Percentiles rank a stretch among this genome's conserved stretches.
Conservation (phyloP, 1,140 invertebrate genomes). For the Brachionus rotundiformis region DNA sequence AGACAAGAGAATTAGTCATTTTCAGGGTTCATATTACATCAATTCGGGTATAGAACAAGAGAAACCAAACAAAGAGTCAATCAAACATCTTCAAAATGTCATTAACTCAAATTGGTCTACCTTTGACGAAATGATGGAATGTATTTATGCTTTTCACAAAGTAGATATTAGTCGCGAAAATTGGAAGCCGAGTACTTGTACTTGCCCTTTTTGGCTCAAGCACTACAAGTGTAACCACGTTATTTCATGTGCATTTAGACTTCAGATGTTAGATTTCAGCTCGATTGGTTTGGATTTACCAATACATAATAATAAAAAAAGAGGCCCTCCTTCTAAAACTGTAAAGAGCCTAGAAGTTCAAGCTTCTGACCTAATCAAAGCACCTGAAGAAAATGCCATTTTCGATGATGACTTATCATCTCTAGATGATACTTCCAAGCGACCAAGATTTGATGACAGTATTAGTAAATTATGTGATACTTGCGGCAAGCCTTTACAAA, state of each 20-base stretch:
- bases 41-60: neutral
- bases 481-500: neutral
- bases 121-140: neutral
- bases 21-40: neutral
- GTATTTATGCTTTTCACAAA: neutral
- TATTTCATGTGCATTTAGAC: conserved; percentile 22
- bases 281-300: neutral
- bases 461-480: neutral
- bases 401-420: neutral
- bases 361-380: neutral
- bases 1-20: neutral
- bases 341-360: neutral
- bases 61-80: neutral
- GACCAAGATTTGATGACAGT: neutral
- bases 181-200: conserved; percentile 12
- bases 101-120: neutral
- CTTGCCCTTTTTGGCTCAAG: neutral
- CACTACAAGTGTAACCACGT: neutral
- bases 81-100: conserved; percentile 6
- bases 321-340: neutral
- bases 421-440: neutral
- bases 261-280: conserved; percentile 1
- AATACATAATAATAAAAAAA: neutral
- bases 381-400: neutral
- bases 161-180: neutral